Evolutionary conservation across 53 echinoderm and acorn worm species (phyloP).

Genomic region (Astropecten irregularis): DNA sequence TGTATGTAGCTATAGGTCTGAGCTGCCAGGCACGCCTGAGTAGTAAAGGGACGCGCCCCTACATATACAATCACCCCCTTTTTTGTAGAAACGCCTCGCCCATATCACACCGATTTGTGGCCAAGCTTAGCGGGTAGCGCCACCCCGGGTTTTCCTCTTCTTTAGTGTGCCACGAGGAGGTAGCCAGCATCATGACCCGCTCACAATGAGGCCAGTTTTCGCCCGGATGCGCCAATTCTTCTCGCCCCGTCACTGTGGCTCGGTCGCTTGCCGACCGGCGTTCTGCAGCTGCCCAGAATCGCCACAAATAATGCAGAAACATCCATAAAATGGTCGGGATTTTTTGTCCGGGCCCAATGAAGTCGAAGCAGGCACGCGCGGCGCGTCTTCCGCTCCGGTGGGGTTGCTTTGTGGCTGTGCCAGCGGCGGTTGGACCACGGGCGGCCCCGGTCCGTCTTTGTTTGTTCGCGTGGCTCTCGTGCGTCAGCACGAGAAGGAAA

Average conservation of each 20-base stretch:
- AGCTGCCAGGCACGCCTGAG: not conserved
- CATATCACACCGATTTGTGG: conserved; percentile 33
- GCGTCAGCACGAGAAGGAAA: conserved; percentile 43
- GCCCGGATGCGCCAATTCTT: conserved; percentile 36
- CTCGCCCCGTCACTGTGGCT: conserved; percentile 8
- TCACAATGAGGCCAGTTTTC: conserved; percentile 1
- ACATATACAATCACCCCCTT: not conserved
- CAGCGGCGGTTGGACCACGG: conserved; percentile 18
- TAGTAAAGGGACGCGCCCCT: conserved; percentile 12
- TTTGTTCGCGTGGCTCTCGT: conserved; percentile 37
- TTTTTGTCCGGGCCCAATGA: conserved; percentile 48
- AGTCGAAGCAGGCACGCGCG: conserved; percentile 44
- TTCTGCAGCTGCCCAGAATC: conserved; percentile 44
- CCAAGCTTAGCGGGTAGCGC: not conserved
- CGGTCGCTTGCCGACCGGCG: conserved; percentile 27
- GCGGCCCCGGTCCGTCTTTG: conserved; percentile 25
- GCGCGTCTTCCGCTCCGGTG: conserved; percentile 41
- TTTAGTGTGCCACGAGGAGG: not conserved
- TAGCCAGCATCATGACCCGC: not conserved
- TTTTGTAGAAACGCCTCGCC: conserved; percentile 43
- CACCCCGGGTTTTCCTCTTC: not conserved
- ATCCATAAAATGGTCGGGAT: conserved; percentile 52
- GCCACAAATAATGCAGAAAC: conserved; percentile 57
- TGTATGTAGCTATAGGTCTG: too few species aligned
- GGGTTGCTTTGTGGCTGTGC: conserved; percentile 25